A percentile compares a stretch with the other conserved stretches of the same genome.
phyloP scores from a whole-genome alignment of 2,888 invertebrate genomes.

The Acanthoscelides obtectus region DNA sequence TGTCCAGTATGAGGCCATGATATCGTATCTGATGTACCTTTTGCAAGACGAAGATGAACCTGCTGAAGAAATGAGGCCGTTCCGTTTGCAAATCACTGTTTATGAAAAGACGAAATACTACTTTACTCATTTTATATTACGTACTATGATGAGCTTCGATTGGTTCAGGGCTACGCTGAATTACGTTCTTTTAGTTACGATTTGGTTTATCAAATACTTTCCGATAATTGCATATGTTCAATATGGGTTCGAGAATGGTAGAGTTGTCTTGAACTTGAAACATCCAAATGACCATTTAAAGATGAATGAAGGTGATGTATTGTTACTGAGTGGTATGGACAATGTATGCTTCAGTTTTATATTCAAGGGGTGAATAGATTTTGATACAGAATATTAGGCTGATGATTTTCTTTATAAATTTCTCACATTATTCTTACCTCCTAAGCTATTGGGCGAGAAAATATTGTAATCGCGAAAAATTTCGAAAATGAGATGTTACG shows the following conservation, averaged over 20 bases:
- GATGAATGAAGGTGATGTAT: background rate
- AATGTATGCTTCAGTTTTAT: background rate
- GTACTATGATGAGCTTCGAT: background rate
- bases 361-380: background rate
- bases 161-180: background rate
- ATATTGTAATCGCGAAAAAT: too few relatives aligned
- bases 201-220: background rate
- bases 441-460: too few relatives aligned
- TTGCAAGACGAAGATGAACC: constrained; percentile 11
- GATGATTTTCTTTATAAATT: background rate
- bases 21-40: constrained; percentile 43
- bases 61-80: background rate
- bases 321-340: background rate
- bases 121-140: background rate
- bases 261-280: background rate
- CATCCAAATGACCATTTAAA: background rate
- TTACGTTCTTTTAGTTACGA: background rate
- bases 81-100: background rate
- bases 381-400: background rate
- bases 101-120: background rate
- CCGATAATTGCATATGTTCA: background rate
- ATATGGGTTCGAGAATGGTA: background rate
- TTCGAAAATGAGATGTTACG: too few relatives aligned
- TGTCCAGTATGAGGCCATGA: constrained; percentile 54
- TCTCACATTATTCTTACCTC: too few relatives aligned